phyloP scores from a whole-genome alignment of 2,797 vertebrate genomes.

The Peromyscus aztecus region DNA sequence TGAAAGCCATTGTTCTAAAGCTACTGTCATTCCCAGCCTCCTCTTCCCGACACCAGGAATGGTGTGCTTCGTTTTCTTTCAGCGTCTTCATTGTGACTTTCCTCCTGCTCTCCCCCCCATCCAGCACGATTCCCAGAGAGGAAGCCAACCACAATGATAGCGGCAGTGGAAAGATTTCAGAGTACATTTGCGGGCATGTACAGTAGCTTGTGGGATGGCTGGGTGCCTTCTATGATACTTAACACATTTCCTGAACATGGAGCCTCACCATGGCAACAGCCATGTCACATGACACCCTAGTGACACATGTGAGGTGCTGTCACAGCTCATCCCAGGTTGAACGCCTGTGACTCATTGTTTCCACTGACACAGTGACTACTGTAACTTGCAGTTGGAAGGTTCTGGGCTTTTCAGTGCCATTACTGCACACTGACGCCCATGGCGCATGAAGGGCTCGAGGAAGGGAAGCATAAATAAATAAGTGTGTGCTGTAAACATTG shows the following conservation, averaged over 20 bases:
- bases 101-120: background rate
- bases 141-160: constrained; percentile 66
- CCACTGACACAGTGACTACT: constrained; percentile 80
- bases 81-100: constrained; percentile 29
- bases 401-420: constrained; percentile 64
- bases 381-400: constrained; percentile 65
- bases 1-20: constrained; percentile 47
- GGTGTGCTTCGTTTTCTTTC: constrained; percentile 14
- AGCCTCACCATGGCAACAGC: constrained; percentile 90
- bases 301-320: constrained; percentile 86
- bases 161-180: constrained; percentile 74
- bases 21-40: background rate
- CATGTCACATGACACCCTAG: constrained; percentile 87
- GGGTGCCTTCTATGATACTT: constrained; percentile 89
- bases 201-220: constrained; percentile 88
- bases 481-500: constrained; percentile 68
- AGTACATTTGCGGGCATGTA: constrained; percentile 86
- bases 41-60: background rate
- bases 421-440: constrained; percentile 65
- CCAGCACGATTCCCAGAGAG: constrained; percentile 43
- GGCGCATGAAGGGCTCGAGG: constrained; percentile 59
- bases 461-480: constrained; percentile 72
- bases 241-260: constrained; percentile 90
- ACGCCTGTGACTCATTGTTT: constrained; percentile 85
- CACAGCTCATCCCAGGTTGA: constrained; percentile 85